Evolutionary conservation across 2,113 vertebrate genomes (phyloP).

Genomic region (Corythaixoides concolor): DNA sequence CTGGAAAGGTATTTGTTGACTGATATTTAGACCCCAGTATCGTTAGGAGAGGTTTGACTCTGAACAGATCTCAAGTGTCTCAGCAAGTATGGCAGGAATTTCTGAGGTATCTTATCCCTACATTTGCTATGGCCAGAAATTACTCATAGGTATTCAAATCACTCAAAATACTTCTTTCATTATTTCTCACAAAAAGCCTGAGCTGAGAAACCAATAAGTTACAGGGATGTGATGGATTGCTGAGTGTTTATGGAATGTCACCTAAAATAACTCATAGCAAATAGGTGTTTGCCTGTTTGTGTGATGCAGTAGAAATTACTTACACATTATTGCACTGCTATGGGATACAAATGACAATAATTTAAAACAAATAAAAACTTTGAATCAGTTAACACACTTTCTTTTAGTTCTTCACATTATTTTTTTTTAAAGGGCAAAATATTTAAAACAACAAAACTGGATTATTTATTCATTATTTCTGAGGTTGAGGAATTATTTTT

Average conservation of each 20-base stretch:
- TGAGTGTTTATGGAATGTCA: slow-evolving; percentile 29
- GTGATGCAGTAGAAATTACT: not conserved
- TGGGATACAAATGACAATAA: slow-evolving; percentile 30
- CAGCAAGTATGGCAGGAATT: not conserved
- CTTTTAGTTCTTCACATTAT: not conserved
- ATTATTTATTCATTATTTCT: not conserved
- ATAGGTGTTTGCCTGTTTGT: slow-evolving; percentile 8
- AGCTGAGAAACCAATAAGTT: not conserved
- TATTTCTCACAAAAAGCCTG: not conserved
- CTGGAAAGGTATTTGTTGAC: not conserved
- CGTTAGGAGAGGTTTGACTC: not conserved
- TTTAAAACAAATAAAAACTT: slow-evolving; percentile 22
- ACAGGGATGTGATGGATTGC: slow-evolving; percentile 36
- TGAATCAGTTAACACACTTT: not conserved
- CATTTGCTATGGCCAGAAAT: not conserved
- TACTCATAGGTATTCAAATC: not conserved
- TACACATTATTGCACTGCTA: not conserved
- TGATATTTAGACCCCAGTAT: not conserved
- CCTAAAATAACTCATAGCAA: slow-evolving; percentile 54
- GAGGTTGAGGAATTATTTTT: not conserved
- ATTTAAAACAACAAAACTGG: not conserved
- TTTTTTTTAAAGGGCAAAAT: not conserved
- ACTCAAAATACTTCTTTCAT: not conserved
- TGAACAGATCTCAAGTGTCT: not conserved
- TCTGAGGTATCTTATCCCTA: not conserved